phyloP scores from a whole-genome alignment of 2,888 invertebrate species.

The Tridacna gigas region DNA sequence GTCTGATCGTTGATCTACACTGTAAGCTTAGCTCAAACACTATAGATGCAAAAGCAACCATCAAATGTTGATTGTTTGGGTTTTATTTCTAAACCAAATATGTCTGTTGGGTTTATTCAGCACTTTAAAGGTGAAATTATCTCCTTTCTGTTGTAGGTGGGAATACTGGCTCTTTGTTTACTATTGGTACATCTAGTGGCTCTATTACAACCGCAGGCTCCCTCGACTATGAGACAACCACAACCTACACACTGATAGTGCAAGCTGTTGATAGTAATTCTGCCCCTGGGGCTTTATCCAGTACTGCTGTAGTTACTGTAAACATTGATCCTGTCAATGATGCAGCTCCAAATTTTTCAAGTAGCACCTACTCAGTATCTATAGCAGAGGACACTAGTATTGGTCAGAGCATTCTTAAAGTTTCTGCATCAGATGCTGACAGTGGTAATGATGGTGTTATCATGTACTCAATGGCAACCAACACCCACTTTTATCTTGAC shows the following conservation, averaged over 20 bases:
- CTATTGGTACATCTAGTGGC: constrained; percentile 63
- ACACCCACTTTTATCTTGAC: constrained; percentile 65
- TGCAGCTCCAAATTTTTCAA: constrained; percentile 70
- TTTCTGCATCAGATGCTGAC: constrained; percentile 72
- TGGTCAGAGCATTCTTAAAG: constrained; percentile 66
- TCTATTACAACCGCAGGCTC: constrained; percentile 56
- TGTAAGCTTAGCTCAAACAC: no score
- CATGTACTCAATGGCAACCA: constrained; percentile 60
- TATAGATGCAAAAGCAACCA: no score
- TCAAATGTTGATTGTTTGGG: no score
- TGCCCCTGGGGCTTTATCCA: constrained; percentile 59
- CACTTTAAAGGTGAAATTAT: no score
- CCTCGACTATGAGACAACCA: constrained; percentile 72
- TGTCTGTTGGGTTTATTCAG: no score
- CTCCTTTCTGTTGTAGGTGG: constrained; percentile 29
- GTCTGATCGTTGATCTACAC: no score
- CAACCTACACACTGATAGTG: constrained; percentile 66
- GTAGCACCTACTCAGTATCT: constrained; percentile 38
- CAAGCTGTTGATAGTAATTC: constrained; percentile 69
- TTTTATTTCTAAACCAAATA: no score
- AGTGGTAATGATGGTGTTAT: constrained; percentile 70
- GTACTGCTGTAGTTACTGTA: constrained; percentile 72
- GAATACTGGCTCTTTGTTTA: constrained; percentile 61
- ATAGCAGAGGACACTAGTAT: constrained; percentile 61
- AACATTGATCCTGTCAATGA: constrained; percentile 76